These are phyloP conservation scores for Tamandua tetradactyla DNA, from an alignment of 2,797 vertebrate species.

Conservation along the genomic window DNA sequence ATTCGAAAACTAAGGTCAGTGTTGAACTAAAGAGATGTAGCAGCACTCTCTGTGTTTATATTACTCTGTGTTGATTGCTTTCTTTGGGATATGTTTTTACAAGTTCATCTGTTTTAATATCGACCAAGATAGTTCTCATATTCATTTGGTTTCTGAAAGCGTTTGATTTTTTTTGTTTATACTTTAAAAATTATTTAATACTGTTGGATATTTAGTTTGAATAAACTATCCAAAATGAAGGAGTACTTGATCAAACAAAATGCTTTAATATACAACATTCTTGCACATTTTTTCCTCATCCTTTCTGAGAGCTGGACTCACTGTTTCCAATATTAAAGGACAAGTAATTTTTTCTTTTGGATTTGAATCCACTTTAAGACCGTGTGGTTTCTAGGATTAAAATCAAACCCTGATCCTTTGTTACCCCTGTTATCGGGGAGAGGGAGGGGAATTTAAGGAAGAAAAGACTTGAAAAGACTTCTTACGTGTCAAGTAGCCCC, in stretches of 20 bases:
- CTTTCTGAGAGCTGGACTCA: background rate
- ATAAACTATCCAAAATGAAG: slow-evolving; percentile 75
- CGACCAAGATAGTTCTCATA: slow-evolving; percentile 66
- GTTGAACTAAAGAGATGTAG: slow-evolving; percentile 52
- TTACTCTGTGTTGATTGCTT: slow-evolving; percentile 50
- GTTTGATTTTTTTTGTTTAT: slow-evolving; percentile 47
- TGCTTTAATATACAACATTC: background rate
- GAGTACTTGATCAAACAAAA: slow-evolving; percentile 66
- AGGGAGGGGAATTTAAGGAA: too few relatives aligned
- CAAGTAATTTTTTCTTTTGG: background rate
- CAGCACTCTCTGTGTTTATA: slow-evolving; percentile 39
- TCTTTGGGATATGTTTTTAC: slow-evolving; percentile 44
- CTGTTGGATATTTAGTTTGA: slow-evolving; percentile 75
- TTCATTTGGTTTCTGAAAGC: slow-evolving; percentile 73
- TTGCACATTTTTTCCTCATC: background rate
- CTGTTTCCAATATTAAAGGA: background rate
- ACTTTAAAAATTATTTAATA: slow-evolving; percentile 74
- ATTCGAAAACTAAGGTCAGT: slow-evolving; percentile 31
- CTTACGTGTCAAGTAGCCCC: background rate
- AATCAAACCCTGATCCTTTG: background rate
- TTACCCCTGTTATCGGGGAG: background rate
- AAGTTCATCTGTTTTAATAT: slow-evolving; percentile 54
- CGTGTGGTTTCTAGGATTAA: slow-evolving; percentile 15
- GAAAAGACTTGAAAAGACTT: background rate
- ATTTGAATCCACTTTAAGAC: background rate